Base-by-base conservation (phyloP, 2,113 vertebrate genomes). In the Eulemur rufifrons region DNA sequence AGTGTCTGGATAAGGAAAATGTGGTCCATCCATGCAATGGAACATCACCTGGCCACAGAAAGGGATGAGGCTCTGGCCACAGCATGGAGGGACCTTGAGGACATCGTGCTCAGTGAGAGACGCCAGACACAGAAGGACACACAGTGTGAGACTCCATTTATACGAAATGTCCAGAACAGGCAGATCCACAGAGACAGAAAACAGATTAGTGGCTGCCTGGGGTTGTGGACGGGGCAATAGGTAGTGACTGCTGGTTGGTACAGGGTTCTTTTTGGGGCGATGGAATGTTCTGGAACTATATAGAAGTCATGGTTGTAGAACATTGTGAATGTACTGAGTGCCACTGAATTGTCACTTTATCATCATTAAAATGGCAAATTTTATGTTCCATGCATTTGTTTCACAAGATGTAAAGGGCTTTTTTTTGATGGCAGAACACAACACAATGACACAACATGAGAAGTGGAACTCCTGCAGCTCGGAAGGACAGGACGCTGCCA, bases 211-310 rank as follows among this genome's bases (percentile, higher is more conserved):
- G 42, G 39, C 50, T 83, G 61, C 77, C 66, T 20, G 34, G 10
- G 63, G 14, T 4, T 52, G 61, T 5, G n/a, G 56, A 45, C 32
- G 13, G n/a, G n/a, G n/a, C 45, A 2, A 15, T 50, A 10, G 34
- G 42, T 11, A 83, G 59, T 39, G 37, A 37, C 29, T 37, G 73
- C 50, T 23, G 61, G 37, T 2, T 11, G 50, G 27, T 10, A 54
- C 4, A 20, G n/a, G 20, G 25, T 50, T 85, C 39, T 5, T 82
- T 64, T 39, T 14, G 8, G 78, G 29, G n/a, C n/a, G 21, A 56
- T 82, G 45, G 86, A 86, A 77, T n/a, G 42, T 90, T 93, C 89
- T 81, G 56, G 61, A 89, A 80, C 15, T 88, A 15, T 1, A 23
- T 8, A 8, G 6, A 3, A 18, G 34, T 25, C 52, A 82, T 39